Base-by-base conservation (phyloP, 2,888 invertebrate species). In the Eilema griseolum region DNA sequence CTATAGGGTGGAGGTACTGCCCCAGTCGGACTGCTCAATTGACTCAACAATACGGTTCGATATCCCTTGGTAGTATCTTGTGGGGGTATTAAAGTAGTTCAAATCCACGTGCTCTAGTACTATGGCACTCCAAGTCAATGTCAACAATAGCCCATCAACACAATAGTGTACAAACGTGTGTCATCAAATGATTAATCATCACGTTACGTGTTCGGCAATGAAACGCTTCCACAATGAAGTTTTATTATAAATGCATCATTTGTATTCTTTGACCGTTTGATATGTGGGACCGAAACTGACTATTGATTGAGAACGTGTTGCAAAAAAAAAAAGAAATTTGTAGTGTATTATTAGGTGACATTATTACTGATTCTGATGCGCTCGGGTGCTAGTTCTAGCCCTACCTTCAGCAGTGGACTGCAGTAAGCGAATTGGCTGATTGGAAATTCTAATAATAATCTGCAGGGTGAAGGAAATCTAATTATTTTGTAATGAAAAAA, bases 131-230 rank as follows among this genome's bases (percentile, higher is more conserved):
- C 26, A 10, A 14, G 24, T 41, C 62, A 66, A 66, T 66, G 16
- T 61, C 65, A 77, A 81, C 80, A 79, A 80, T 79, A 74, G 80
- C 62, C 74, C 66, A 76, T 80, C 80, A 76, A 71, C 68, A 69
- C 37, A 76, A 71, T 70, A 70, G 60, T 60, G n/a, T 67, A 75
- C 77, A 64, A 69, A 63, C 63, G 69, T 72, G 75, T 77, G 80
- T 81, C 76, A 72, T 66, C 24, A 56, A 62, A 61, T 71, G 66
- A 81, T 82, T 78, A 78, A 81, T 78, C 71, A 63, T 57, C 37
- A 41, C 33, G 66, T 67, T 26, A 65, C 77, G 56, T 46, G 46
- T 67, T 74, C 67, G 75, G 80, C 70, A 72, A 65, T 63, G 72
- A 52, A 68, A 63, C 65, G 62, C 67, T 74, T 52, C 33, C 24